Evolutionary conservation across 2,113 vertebrate genomes (phyloP).

Genomic region (Rhinichthys klamathensis): DNA sequence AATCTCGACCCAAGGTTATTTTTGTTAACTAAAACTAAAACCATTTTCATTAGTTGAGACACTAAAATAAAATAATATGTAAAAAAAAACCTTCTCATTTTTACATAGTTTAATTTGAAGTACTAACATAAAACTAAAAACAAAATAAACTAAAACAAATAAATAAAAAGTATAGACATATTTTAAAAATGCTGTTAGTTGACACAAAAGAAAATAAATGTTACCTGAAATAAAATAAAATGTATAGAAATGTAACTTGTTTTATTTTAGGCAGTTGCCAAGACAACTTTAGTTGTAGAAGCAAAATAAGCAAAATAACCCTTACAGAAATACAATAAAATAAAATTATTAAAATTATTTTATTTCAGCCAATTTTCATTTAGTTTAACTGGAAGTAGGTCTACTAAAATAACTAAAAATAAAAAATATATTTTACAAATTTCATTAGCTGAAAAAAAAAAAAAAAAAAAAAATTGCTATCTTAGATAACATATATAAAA

Average conservation of each 20-base stretch:
- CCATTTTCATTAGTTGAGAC: not conserved
- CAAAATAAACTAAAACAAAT: not conserved
- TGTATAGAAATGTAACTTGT: too few relatives aligned
- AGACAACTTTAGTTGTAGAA: not conserved
- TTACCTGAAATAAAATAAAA: too few relatives aligned
- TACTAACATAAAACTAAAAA: not conserved
- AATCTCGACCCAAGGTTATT: not conserved
- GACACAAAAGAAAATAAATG: not conserved
- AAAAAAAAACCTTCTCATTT: not conserved
- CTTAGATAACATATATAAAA: too few relatives aligned
- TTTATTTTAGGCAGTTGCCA: too few relatives aligned
- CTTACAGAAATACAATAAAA: too few relatives aligned
- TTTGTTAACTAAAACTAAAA: not conserved
- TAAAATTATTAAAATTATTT: not conserved
- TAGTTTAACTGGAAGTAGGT: not conserved
- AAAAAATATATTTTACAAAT: too few relatives aligned
- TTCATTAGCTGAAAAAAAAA: too few relatives aligned
- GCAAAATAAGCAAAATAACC: not conserved
- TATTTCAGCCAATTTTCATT: not conserved
- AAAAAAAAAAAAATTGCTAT: too few relatives aligned
- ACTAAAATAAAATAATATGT: not conserved
- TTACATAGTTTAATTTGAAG: not conserved
- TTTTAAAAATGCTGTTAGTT: not conserved
- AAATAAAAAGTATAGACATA: not conserved
- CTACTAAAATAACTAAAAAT: too few relatives aligned